A percentile compares a stretch with the other conserved stretches of the same genome.
Conservation (phyloP, 2,797 vertebrate species). For the Echiichthys vipera region DNA sequence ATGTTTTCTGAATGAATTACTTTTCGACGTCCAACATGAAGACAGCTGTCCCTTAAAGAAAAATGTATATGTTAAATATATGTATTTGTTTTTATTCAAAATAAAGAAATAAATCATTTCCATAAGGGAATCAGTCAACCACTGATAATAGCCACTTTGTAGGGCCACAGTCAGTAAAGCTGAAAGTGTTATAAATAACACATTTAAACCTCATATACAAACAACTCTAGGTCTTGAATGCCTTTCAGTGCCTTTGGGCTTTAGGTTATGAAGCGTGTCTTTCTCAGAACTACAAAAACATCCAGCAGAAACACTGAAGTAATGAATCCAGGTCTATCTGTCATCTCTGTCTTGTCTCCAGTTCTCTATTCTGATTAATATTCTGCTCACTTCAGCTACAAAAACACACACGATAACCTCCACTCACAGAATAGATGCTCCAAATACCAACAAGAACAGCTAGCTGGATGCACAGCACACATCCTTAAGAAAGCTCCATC, state of each 20-base stretch:
- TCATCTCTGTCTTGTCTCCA: slow-evolving; percentile 30
- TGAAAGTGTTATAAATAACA: slow-evolving; percentile 17
- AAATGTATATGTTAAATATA: neutral
- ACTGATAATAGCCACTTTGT: neutral
- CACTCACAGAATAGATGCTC: slow-evolving; percentile 20
- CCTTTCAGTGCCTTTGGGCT: neutral
- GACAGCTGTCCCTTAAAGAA: slow-evolving; percentile 33
- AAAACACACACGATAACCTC: slow-evolving; percentile 27
- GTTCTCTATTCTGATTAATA: slow-evolving; percentile 32
- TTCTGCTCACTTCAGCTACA: slow-evolving; percentile 47
- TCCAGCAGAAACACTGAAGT: slow-evolving; percentile 14
- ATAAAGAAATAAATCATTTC: neutral
- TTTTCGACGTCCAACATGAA: slow-evolving; percentile 28
- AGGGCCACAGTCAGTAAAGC: neutral
- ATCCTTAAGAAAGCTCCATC: too few species aligned
- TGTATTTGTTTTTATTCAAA: slow-evolving; percentile 23
- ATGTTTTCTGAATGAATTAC: slow-evolving; percentile 58
- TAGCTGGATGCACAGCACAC: neutral
- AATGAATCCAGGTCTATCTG: slow-evolving; percentile 27
- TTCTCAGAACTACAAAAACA: slow-evolving; percentile 9
- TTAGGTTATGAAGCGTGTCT: slow-evolving; percentile 1
- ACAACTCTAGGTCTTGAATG: neutral
- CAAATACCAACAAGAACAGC: slow-evolving; percentile 8
- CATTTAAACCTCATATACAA: slow-evolving; percentile 16
- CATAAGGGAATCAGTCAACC: neutral